Percentiles rank a stretch among this genome's conserved stretches.
Evolutionary conservation across 2,113 vertebrate species (phyloP).

Genomic region (Puffinus mauretanicus): DNA sequence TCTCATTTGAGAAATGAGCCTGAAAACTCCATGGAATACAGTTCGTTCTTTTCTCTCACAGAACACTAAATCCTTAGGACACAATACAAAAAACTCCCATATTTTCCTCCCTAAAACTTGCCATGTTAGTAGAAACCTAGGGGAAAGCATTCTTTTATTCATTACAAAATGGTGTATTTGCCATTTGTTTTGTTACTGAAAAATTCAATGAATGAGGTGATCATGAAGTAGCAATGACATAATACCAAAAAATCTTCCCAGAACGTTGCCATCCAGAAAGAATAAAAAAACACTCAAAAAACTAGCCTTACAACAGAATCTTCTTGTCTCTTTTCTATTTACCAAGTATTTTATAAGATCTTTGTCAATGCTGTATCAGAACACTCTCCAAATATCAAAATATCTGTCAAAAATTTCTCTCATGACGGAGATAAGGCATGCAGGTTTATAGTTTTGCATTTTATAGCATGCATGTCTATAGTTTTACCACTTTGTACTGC

Average conservation of each 20-base stretch:
- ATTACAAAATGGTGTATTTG: not conserved
- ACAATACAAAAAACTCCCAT: not conserved
- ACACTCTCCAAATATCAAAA: not conserved
- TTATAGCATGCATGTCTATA: not conserved
- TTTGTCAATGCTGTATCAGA: not conserved
- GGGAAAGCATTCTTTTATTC: not conserved
- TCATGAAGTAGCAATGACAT: not conserved
- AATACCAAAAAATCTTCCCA: not conserved
- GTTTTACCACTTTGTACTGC: not conserved
- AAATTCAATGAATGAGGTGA: not conserved
- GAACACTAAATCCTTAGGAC: not conserved
- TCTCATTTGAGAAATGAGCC: not conserved
- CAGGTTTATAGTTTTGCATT: not conserved
- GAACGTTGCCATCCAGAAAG: not conserved
- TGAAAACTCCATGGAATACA: not conserved
- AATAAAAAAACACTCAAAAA: not conserved
- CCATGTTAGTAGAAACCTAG: not conserved
- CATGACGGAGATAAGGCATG: not conserved
- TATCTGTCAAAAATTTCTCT: not conserved
- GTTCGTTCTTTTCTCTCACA: not conserved
- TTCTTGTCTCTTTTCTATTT: not conserved
- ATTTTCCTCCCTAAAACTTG: not conserved
- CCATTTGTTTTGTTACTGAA: not conserved
- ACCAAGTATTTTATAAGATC: not conserved
- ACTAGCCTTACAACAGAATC: not conserved